Percentiles rank a stretch among this genome's conserved stretches.
Evolutionary conservation across 2,113 vertebrate genomes (phyloP).

Genomic region (Ptilonorhynchus violaceus): DNA sequence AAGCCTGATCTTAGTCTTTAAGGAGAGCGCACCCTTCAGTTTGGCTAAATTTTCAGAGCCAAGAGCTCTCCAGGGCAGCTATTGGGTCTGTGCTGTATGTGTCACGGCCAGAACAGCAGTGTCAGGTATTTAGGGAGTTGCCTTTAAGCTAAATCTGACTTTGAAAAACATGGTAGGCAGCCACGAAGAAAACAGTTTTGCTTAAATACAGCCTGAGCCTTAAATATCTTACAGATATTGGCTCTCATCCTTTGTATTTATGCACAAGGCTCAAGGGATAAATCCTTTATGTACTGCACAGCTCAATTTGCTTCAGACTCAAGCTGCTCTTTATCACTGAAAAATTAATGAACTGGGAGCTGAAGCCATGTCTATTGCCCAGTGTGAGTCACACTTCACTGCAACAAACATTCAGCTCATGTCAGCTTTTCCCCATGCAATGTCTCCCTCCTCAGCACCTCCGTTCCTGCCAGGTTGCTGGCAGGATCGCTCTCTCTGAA

Average conservation of each 20-base stretch:
- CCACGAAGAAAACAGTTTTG: background rate
- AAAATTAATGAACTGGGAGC: conserved; percentile 54
- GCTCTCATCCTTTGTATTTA: background rate
- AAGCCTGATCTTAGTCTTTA: background rate
- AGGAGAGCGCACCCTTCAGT: background rate
- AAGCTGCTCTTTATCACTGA: conserved; percentile 34
- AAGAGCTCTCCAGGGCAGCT: background rate
- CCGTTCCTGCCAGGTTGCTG: background rate
- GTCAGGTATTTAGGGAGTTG: background rate
- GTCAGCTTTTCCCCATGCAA: background rate
- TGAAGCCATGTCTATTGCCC: background rate
- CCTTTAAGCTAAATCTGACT: background rate
- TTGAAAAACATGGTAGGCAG: background rate
- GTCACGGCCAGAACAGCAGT: background rate
- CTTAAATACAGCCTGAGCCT: background rate
- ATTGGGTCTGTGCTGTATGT: background rate
- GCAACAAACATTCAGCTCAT: background rate
- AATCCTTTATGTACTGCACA: background rate
- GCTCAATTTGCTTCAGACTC: conserved; percentile 22
- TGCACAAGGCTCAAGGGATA: conserved; percentile 29
- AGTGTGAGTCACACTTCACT: conserved; percentile 4
- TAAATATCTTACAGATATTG: background rate
- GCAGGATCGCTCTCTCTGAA: background rate
- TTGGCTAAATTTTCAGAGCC: background rate
- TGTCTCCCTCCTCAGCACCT: background rate